Conservation (phyloP, 2,113 vertebrate genomes). For the Varanus komodoensis region DNA sequence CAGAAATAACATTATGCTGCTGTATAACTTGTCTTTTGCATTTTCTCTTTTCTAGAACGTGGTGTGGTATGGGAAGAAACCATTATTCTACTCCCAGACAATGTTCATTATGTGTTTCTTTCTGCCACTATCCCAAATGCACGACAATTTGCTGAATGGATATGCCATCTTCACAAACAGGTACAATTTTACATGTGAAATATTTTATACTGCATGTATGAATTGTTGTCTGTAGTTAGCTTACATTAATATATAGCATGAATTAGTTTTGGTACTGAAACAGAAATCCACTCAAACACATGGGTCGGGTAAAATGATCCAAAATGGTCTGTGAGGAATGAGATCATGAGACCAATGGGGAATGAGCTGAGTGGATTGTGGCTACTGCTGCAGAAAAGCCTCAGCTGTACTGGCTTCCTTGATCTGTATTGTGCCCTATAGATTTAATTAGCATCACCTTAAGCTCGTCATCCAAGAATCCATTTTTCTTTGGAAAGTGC, state of each 20-base stretch:
- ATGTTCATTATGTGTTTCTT: slow-evolving; percentile 97
- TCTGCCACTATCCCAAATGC: slow-evolving; percentile 99
- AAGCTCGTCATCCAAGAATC: too few relatives aligned
- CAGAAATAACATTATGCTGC: not conserved
- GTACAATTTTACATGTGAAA: slow-evolving; percentile 63
- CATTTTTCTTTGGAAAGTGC: too few relatives aligned
- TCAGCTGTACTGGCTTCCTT: too few relatives aligned
- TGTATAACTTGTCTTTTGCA: not conserved
- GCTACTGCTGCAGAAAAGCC: too few relatives aligned
- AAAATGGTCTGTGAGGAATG: not conserved
- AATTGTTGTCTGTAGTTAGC: not conserved
- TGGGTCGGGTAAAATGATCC: not conserved
- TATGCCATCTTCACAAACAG: slow-evolving; percentile 97
- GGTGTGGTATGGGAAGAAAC: slow-evolving; percentile 99
- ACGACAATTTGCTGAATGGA: slow-evolving; percentile 98
- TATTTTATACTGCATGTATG: not conserved
- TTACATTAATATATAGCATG: not conserved
- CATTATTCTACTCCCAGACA: slow-evolving; percentile 98
- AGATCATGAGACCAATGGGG: too few relatives aligned
- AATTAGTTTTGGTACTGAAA: not conserved
- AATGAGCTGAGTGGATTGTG: not conserved
- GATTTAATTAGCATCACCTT: too few relatives aligned
- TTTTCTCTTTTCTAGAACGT: slow-evolving; percentile 83
- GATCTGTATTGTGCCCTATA: too few relatives aligned
- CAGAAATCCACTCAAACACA: not conserved